Evolutionary conservation across 2,888 invertebrate species (phyloP), one percentile per base, ranked within the genome.

Genomic region (Lepidonotus clava): DNA sequence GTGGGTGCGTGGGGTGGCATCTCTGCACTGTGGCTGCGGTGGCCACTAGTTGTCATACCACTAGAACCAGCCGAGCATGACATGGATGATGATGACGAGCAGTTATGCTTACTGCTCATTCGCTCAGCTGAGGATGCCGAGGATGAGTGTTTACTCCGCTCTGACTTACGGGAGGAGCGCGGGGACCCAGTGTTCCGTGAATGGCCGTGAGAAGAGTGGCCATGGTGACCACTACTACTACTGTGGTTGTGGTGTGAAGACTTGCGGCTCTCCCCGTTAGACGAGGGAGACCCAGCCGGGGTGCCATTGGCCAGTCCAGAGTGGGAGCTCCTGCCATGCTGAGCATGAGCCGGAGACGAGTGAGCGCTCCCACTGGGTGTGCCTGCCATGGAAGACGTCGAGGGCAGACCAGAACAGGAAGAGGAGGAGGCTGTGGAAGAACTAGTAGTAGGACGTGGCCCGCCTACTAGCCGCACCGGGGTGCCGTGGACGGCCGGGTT

Each of bases 121-220:
- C 71, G 71, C 36, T 71, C 71, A 38, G 71, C 71, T 18, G 71
- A 71, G 71, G 36, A 32, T n/a, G n/a, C n/a, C n/a, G n/a, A n/a
- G 36, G 71, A 71, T 11, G 80, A 80, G 83, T 85, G 67, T 51
- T 85, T 85, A 36, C 41, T 61, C 24, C 76, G 71, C n/a, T 67
- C 85, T n/a, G 85, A 71, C 51, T 85, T 85, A 24, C 85, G 67
- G 41, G 34, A 28, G 18, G 85, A 41, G 18, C 85, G 85, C 46
- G 85, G 85, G 8, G 85, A 85, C 28, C 83, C 53, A 21, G 66
- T 21, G 24, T 24, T 24, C 32, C 53, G 53, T 8, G 56, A 34
- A 34, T 83, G 86, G 6, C n/a, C 67, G 18, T 24, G 24, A 40
- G 51, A 34, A 41, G 40, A 80, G 32, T 76, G 84, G 4, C 34